Evolutionary conservation across 2,888 invertebrate genomes (phyloP).

Genomic region (Bimastos eiseni): DNA sequence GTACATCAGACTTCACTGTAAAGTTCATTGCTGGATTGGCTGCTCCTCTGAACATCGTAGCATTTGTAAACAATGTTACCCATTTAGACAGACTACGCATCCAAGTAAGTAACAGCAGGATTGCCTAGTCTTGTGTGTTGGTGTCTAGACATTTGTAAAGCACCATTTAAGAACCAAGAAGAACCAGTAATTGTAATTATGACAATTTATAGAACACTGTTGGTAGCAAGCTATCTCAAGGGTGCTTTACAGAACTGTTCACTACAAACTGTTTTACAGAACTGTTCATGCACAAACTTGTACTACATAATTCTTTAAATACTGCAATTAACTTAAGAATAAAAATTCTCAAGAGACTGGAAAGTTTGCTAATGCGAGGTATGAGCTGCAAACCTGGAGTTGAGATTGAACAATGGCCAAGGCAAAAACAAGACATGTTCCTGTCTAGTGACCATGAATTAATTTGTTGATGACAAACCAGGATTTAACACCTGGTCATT

Average conservation of each 20-base stretch:
- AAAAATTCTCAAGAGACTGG: neutral
- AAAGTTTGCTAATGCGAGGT: neutral
- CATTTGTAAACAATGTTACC: slow-evolving; percentile 77
- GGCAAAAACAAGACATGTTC: neutral
- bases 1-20: slow-evolving; percentile 78
- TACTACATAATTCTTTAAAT: neutral
- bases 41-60: slow-evolving; percentile 82
- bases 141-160: neutral
- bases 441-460: slow-evolving; percentile 1
- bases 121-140: neutral
- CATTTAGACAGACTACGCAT: slow-evolving; percentile 9
- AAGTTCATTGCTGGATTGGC: slow-evolving; percentile 92
- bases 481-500: neutral
- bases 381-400: neutral
- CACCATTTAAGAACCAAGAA: neutral
- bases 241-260: no score
- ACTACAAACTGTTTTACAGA: no score
- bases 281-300: no score
- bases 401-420: no score
- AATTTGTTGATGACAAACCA: neutral
- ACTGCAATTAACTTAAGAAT: neutral
- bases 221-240: no score
- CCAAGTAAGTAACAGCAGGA: neutral
- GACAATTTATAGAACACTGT: no score
- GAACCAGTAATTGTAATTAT: no score